Percentiles rank a stretch among this genome's conserved stretches.
phyloP scores from a whole-genome alignment of 2,797 vertebrate genomes.

The Hybognathus amarus region DNA sequence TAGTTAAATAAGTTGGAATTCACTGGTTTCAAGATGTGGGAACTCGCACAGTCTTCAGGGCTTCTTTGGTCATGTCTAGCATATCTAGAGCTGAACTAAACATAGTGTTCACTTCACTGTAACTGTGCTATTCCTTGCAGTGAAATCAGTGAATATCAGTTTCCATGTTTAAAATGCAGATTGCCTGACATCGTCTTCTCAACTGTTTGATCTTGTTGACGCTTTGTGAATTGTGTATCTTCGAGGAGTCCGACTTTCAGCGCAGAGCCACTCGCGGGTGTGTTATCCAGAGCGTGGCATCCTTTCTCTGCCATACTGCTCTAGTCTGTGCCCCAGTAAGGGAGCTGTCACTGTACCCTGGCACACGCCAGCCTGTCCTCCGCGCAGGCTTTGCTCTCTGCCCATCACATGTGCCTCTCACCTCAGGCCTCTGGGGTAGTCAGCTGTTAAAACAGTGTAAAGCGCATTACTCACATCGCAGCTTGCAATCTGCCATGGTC shows the following conservation, averaged over 20 bases:
- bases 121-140: slow-evolving; percentile 67
- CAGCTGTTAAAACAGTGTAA: slow-evolving; percentile 81
- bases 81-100: slow-evolving; percentile 19
- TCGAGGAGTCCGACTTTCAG: slow-evolving; percentile 47
- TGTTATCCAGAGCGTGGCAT: slow-evolving; percentile 63
- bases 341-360: slow-evolving; percentile 62
- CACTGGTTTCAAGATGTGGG: neutral
- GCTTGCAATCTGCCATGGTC: slow-evolving; percentile 81
- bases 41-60: neutral
- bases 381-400: slow-evolving; percentile 57
- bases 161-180: slow-evolving; percentile 41
- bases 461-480: slow-evolving; percentile 84
- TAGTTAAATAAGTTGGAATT: neutral
- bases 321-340: slow-evolving; percentile 59
- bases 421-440: slow-evolving; percentile 81
- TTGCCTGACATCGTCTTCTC: slow-evolving; percentile 46
- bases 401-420: slow-evolving; percentile 64
- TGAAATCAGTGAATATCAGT: slow-evolving; percentile 33
- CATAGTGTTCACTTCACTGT: slow-evolving; percentile 63
- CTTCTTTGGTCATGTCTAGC: slow-evolving; percentile 26
- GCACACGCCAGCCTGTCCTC: slow-evolving; percentile 63
- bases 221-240: slow-evolving; percentile 42
- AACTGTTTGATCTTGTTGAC: slow-evolving; percentile 60
- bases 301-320: slow-evolving; percentile 56
- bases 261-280: slow-evolving; percentile 34